Conservation (phyloP, 1,140 invertebrate genomes). For the Lethrus apterus region DNA sequence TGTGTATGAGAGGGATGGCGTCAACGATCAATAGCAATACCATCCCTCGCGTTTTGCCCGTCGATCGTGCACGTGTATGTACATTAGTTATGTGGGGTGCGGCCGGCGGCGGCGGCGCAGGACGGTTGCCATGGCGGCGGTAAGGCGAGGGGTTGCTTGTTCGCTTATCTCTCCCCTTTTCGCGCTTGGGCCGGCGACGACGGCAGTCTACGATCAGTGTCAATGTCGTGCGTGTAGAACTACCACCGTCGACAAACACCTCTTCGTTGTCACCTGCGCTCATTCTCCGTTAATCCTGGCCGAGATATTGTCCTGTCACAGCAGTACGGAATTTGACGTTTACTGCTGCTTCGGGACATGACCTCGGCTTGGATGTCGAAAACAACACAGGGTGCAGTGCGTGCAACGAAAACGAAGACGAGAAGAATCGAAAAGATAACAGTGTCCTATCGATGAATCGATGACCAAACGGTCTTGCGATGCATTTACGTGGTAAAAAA, state of each 20-base stretch:
- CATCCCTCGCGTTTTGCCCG: slow-evolving; percentile 22
- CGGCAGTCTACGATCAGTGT: background rate
- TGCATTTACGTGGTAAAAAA: too few relatives aligned
- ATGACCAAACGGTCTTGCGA: too few relatives aligned
- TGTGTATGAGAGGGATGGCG: slow-evolving; percentile 14
- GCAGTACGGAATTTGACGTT: slow-evolving; percentile 66
- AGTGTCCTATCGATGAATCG: too few relatives aligned
- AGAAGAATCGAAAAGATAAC: too few relatives aligned
- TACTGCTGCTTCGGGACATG: slow-evolving; percentile 87
- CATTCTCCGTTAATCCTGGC: slow-evolving; percentile 32
- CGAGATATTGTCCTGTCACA: slow-evolving; percentile 92
- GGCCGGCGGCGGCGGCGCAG: slow-evolving; percentile 26
- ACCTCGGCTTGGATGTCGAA: slow-evolving; percentile 40
- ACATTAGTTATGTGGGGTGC: slow-evolving; percentile 42
- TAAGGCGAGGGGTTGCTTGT: slow-evolving; percentile 31
- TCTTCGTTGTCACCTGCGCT: background rate
- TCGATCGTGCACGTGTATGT: slow-evolving; percentile 42
- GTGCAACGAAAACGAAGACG: background rate
- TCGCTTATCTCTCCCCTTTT: slow-evolving; percentile 32
- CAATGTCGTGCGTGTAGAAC: background rate
- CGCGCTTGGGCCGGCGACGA: background rate
- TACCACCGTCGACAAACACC: background rate
- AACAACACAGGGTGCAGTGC: background rate
- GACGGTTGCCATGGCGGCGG: slow-evolving; percentile 27
- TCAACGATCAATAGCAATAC: slow-evolving; percentile 28